Evolutionary conservation across 2,797 vertebrate genomes (phyloP).

Genomic region (Lateolabrax maculatus): DNA sequence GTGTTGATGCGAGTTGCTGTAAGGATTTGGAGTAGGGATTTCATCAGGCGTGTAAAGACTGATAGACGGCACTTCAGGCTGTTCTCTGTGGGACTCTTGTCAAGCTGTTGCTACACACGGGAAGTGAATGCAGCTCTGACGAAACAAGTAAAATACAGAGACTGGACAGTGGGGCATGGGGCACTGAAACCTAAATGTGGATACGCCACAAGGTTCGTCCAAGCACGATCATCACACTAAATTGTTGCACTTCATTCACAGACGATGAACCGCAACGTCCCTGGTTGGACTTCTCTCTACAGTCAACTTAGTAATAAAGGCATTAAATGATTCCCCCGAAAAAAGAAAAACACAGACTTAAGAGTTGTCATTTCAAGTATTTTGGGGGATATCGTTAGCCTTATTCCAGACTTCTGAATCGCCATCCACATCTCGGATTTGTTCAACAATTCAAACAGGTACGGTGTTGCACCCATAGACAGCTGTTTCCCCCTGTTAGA

Average conservation of each 20-base stretch:
- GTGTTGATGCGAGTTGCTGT: constrained; percentile 6
- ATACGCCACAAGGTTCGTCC: neutral
- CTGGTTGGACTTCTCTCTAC: neutral
- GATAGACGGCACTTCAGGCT: neutral
- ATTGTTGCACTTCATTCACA: constrained; percentile 8
- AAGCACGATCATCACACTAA: neutral
- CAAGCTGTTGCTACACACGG: constrained; percentile 36
- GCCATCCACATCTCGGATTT: neutral
- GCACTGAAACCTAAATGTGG: neutral
- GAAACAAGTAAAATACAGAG: constrained; percentile 11
- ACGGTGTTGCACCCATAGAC: too few relatives aligned
- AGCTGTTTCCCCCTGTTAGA: neutral
- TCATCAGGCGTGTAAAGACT: constrained; percentile 2
- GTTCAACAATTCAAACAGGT: neutral
- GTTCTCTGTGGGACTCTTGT: neutral
- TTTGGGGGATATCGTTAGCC: neutral
- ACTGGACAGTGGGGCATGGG: neutral
- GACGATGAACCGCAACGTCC: neutral
- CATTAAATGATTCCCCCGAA: neutral
- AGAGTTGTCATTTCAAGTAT: neutral
- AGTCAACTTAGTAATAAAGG: neutral
- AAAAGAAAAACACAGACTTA: neutral
- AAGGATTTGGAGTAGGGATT: constrained; percentile 21
- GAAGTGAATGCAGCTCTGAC: constrained; percentile 45
- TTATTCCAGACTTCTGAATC: neutral